These are phyloP conservation scores for Himantopus leucocephalus DNA, from an alignment of 2,113 vertebrate species.

Conservation along the genomic window DNA sequence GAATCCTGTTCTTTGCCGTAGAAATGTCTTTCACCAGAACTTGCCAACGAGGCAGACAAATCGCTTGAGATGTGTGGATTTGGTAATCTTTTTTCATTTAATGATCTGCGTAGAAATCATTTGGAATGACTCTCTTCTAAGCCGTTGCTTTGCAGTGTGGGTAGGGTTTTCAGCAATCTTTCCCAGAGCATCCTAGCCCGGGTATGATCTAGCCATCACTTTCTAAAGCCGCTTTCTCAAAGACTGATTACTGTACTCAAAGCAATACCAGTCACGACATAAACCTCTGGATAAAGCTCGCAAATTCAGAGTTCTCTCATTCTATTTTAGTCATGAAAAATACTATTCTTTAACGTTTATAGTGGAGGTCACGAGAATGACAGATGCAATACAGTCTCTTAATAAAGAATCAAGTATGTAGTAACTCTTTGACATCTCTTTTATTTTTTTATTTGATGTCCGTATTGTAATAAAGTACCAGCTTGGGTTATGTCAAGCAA, in stretches of 20 bases:
- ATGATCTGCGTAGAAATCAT: not conserved
- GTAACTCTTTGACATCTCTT: not conserved
- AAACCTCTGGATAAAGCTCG: not conserved
- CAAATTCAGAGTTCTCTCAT: not conserved
- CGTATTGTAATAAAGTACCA: not conserved
- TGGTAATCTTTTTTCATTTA: not conserved
- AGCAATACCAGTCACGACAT: not conserved
- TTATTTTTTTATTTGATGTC: constrained; percentile 3
- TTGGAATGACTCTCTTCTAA: not conserved
- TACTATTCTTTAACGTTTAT: not conserved
- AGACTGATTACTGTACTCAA: not conserved
- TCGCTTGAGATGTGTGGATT: not conserved
- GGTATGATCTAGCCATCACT: not conserved
- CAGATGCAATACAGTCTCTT: not conserved
- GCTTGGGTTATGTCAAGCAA: constrained; percentile 33
- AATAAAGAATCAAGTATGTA: not conserved
- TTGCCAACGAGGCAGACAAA: not conserved
- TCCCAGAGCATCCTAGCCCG: not conserved
- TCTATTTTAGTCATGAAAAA: not conserved
- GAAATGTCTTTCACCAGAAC: not conserved
- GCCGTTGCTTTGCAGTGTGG: not conserved
- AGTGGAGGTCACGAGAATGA: constrained; percentile 2
- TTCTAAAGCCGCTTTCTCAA: not conserved
- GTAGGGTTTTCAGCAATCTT: not conserved
- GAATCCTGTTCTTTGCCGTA: not conserved